Evolutionary conservation across 1,140 invertebrate species (phyloP), one percentile per base, ranked within the genome.

Genomic region (Linepithema humile): DNA sequence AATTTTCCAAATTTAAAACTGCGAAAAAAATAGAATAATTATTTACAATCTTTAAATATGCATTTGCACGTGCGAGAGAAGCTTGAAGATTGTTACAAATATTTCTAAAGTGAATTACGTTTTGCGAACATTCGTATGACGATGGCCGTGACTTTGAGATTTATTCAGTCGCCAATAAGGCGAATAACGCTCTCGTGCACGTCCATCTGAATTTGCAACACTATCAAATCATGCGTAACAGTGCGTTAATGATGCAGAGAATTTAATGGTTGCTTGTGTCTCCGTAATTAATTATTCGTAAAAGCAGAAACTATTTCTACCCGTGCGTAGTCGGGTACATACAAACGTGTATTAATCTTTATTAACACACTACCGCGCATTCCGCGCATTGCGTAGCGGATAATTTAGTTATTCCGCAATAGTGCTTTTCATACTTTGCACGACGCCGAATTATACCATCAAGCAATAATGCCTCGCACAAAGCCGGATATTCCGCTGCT

Each of bases 371-470:
- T 80, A 38, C 64, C 75, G 75, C 64, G 75, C 75, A 80, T 80
- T 80, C 75, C 75, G 64, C 64, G 15, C 75, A n/a, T 80, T 70
- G 65, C 65, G 67, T 35, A 80, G 75, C 35, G 48, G 64, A 80
- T 80, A 80, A 80, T 80, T 80, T 50, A 80, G 75, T 80, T 80
- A 80, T 80, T 80, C 75, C 75, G 75, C 75, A 80, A 80, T 80
- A 80, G 75, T 80, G 75, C 75, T 80, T 80, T 80, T 80, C 75
- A 70, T 80, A 80, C 75, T 80, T 80, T 80, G 75, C 48, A 53
- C 75, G 75, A 50, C 35, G 64, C 75, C 64, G 75, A 80, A 80
- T 80, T 80, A 80, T 48, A 80, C 38, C 64, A 64, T 80, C 64
- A 69, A 70, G 64, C 75, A 64, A 80, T 80, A 80, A 80, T 70